Evolutionary conservation across 2,113 vertebrate species (phyloP).

Genomic region (Paratilapia polleni): DNA sequence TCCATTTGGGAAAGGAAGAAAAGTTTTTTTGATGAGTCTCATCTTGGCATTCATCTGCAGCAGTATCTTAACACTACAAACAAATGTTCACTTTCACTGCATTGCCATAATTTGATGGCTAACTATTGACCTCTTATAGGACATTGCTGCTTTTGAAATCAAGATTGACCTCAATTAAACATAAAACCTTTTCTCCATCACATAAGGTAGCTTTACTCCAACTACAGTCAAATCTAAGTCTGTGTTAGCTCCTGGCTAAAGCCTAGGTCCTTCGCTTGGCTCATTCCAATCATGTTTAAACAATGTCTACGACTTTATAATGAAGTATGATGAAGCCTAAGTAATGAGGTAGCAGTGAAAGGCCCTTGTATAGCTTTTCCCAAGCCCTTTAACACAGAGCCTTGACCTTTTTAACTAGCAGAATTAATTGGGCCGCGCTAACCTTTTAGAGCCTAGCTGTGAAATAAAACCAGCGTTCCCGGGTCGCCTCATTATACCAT

Average conservation of each 20-base stretch:
- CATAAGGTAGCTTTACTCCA: not conserved
- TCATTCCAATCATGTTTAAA: conserved; percentile 70
- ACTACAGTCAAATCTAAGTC: not conserved
- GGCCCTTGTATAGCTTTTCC: conserved; percentile 63
- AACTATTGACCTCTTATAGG: not conserved
- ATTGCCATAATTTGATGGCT: not conserved
- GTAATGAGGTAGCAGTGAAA: conserved; percentile 72
- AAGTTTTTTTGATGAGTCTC: no score
- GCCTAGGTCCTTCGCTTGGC: not conserved
- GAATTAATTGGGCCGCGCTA: conserved; percentile 82
- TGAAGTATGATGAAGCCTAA: conserved; percentile 76
- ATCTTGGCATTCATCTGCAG: no score
- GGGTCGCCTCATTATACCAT: conserved; percentile 78
- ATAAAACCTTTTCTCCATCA: not conserved
- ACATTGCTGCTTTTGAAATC: not conserved
- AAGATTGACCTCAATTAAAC: not conserved
- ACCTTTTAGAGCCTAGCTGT: conserved; percentile 79
- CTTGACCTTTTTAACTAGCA: conserved; percentile 83
- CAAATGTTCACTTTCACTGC: not conserved
- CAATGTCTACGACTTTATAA: conserved; percentile 71
- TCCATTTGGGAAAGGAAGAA: not conserved
- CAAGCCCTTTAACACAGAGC: conserved; percentile 73
- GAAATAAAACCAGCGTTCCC: conserved; percentile 72
- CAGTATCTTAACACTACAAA: not conserved
- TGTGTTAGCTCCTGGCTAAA: conserved; percentile 8